These are phyloP conservation scores for Callithrix jacchus DNA, from an alignment of 2,113 vertebrate genomes.

Conservation along the genomic window DNA sequence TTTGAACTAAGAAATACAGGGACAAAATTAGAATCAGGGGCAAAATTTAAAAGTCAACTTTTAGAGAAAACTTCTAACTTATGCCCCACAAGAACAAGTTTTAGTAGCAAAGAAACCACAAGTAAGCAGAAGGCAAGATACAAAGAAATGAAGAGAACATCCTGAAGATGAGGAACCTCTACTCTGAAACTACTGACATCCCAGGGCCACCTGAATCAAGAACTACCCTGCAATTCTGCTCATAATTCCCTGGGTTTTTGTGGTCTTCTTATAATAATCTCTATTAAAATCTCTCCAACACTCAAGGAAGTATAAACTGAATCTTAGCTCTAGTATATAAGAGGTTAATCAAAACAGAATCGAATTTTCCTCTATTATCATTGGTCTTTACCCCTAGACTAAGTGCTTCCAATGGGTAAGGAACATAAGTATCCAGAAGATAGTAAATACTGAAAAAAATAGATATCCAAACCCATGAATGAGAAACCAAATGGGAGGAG, in stretches of 20 bases:
- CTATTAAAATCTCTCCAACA: neutral
- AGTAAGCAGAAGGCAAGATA: neutral
- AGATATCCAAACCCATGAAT: neutral
- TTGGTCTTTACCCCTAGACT: neutral
- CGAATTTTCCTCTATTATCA: neutral
- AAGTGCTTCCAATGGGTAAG: neutral
- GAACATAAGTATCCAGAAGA: neutral
- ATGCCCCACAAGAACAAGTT: neutral
- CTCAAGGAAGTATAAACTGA: neutral
- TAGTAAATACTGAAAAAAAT: neutral
- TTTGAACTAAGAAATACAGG: neutral
- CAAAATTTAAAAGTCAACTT: neutral
- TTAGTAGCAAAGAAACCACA: neutral
- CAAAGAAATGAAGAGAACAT: neutral
- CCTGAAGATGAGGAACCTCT: neutral
- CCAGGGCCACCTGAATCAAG: neutral
- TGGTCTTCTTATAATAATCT: neutral
- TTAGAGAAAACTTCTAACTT: neutral
- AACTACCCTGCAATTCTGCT: neutral
- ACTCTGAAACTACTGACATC: neutral
- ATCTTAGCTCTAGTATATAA: neutral
- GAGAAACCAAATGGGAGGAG: neutral
- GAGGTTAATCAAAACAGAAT: neutral
- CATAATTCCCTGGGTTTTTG: neutral
- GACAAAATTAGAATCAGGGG: neutral